Percentiles rank a stretch among this genome's conserved stretches.
Conservation (phyloP, 2,113 vertebrate species). For the Esox niger region DNA sequence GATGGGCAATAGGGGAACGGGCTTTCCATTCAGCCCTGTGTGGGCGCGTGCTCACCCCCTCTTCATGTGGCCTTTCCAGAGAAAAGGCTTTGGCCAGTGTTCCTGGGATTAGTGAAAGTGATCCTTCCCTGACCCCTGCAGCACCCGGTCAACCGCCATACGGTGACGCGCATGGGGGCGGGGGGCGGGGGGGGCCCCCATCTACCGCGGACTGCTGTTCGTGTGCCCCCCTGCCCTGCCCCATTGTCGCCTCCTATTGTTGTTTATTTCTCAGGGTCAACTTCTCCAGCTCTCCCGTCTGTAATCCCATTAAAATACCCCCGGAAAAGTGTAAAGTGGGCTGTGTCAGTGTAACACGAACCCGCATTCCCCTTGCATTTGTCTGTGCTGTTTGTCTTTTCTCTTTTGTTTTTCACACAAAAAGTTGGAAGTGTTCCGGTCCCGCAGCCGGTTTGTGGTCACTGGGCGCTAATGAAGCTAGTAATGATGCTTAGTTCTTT, state of each 20-base stretch:
- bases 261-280: constrained; percentile 42
- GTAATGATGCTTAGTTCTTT: too few species aligned
- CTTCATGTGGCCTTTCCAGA: not conserved
- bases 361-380: constrained; percentile 7
- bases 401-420: constrained; percentile 2
- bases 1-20: constrained; percentile 56
- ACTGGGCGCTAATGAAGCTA: not conserved
- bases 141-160: constrained; percentile 26
- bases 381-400: too few species aligned
- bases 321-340: constrained; percentile 48
- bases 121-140: constrained; percentile 24
- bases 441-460: not conserved
- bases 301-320: constrained; percentile 68
- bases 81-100: constrained; percentile 50
- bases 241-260: too few species aligned
- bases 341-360: constrained; percentile 51
- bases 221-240: too few species aligned
- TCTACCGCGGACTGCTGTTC: too few species aligned
- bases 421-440: constrained; percentile 39
- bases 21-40: constrained; percentile 16
- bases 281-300: constrained; percentile 35
- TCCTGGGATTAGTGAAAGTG: constrained; percentile 57
- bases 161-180: constrained; percentile 22
- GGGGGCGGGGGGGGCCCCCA: too few species aligned
- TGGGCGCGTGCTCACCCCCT: too few species aligned